Conservation (phyloP, 1,140 invertebrate genomes). For the Medauroidea extradentata region DNA sequence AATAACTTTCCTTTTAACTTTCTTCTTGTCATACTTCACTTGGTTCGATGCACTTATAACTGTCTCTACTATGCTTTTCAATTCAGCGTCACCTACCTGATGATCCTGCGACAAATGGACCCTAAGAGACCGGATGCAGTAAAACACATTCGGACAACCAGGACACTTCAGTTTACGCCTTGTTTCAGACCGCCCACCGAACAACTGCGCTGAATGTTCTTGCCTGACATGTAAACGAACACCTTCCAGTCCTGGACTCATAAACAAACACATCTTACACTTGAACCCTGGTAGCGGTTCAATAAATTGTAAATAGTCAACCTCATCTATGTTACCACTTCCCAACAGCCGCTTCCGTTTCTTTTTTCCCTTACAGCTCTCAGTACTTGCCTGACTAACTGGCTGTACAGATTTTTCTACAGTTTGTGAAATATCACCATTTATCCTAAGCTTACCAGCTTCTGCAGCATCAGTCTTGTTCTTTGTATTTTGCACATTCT, state of each 20-base stretch:
- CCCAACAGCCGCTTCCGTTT: no score
- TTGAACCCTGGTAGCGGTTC: constrained; percentile 38
- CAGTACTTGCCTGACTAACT: no score
- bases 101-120: constrained; percentile 39
- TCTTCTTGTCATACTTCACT: constrained; percentile 3
- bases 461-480: no score
- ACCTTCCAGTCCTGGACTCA: constrained; percentile 19
- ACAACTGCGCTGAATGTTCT: constrained; percentile 20
- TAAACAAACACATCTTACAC: constrained; percentile 36
- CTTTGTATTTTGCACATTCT: no score
- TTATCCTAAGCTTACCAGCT: no score
- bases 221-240: constrained; percentile 30
- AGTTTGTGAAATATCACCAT: no score
- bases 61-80: not conserved
- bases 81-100: constrained; percentile 5
- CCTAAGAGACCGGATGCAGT: constrained; percentile 40
- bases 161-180: constrained; percentile 32
- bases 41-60: not conserved
- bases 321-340: not conserved
- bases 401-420: no score
- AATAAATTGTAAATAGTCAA: constrained; percentile 19
- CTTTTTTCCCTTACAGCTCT: no score
- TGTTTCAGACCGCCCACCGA: not conserved
- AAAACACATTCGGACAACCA: constrained; percentile 48
- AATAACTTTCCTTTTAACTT: not conserved